These are phyloP conservation scores for Drosophila mayaguana DNA, from an alignment of 2,888 invertebrate genomes.

Conservation along the genomic window DNA sequence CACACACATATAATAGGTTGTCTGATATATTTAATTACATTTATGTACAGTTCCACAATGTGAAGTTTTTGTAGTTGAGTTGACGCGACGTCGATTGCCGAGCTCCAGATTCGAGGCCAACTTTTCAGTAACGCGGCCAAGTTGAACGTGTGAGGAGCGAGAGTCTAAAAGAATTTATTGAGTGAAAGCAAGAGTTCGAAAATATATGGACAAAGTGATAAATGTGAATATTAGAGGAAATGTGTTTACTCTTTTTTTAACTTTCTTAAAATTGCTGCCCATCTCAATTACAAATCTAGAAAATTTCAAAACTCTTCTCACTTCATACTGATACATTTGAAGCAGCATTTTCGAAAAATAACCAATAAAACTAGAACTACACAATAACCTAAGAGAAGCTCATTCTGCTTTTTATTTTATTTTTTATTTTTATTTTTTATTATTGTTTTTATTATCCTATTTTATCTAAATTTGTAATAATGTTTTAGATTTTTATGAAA, in stretches of 20 bases:
- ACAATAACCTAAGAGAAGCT: neutral
- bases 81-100: conserved; percentile 25
- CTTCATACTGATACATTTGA: no score
- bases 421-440: no score
- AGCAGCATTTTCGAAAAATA: no score
- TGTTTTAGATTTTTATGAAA: neutral
- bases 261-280: no score
- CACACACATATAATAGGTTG: neutral
- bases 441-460: no score
- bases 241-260: neutral
- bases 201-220: neutral
- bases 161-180: conserved; percentile 3
- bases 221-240: neutral
- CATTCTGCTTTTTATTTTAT: no score
- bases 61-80: conserved; percentile 27
- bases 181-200: conserved; percentile 4
- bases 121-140: conserved; percentile 48
- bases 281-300: no score
- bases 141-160: conserved; percentile 44
- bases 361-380: neutral
- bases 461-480: neutral
- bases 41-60: conserved; percentile 56
- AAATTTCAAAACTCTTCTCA: no score
- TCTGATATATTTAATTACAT: conserved; percentile 49
- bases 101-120: conserved; percentile 20